Conservation (phyloP, 2,113 vertebrate genomes). For the Mastomys natalensis region DNA sequence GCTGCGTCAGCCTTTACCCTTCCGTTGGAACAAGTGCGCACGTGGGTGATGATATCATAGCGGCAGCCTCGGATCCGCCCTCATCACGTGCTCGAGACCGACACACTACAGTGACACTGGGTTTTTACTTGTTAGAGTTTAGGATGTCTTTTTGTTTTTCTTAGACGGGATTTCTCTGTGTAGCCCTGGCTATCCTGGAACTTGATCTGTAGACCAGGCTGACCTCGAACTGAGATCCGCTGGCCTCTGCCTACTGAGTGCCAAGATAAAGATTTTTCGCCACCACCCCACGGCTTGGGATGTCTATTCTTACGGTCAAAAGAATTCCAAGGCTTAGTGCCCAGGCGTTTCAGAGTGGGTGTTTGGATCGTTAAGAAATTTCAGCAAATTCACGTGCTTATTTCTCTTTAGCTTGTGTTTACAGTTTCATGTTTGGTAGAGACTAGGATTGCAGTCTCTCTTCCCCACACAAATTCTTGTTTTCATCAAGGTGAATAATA, state of each 20-base stretch:
- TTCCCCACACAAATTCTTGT: no score
- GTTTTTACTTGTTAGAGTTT: constrained; percentile 13
- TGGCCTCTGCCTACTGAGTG: neutral
- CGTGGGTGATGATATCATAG: rapidly evolving
- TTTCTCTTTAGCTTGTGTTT: neutral
- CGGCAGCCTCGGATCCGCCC: neutral
- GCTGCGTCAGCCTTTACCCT: neutral
- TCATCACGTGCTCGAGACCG: neutral
- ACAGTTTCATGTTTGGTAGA: neutral
- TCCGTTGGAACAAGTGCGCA: rapidly evolving
- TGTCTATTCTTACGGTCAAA: neutral
- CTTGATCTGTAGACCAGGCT: neutral
- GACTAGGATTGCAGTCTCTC: neutral
- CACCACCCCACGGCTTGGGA: neutral
- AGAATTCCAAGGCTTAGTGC: neutral
- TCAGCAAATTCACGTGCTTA: neutral
- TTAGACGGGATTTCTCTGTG: neutral
- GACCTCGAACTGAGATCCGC: neutral
- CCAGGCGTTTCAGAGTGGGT: neutral
- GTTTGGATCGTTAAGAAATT: neutral
- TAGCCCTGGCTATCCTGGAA: neutral
- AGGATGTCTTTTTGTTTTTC: neutral
- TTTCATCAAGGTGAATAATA: neutral
- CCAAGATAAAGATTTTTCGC: neutral
- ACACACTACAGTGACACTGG: no score